Base-by-base conservation (phyloP, 2,797 vertebrate genomes). In the Halcyon chelicuti region DNA sequence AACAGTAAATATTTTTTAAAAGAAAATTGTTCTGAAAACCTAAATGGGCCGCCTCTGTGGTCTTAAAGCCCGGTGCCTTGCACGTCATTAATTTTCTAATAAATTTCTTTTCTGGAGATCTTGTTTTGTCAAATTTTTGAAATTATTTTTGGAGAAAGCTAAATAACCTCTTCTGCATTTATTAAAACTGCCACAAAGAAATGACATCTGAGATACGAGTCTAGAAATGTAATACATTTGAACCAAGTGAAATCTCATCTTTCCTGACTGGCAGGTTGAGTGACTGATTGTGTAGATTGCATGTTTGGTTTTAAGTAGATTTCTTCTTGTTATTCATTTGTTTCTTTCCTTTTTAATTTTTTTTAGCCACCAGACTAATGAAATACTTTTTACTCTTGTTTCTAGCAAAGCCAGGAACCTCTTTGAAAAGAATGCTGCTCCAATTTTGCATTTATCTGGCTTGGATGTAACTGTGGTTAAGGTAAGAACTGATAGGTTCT, bases 371-470 rank as follows among this genome's bases (percentile, higher is more conserved):
- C 57, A 35, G 28, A 35, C 17, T 93, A 62, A 89, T 88, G 47
- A 93, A 96, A 68, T 61, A 42, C 15, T 68, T 58, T 70, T 94
- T 52, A 25, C 42, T 81, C 37, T 28, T 74, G 70, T 86, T 67
- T 83, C 15, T 97, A 99, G 99, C 71, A 99, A 99, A 98, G 99
- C 99, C 88, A 99, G 98, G 96, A 99, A 86, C 55, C 98, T 99
- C 60, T 99, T 99, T 98, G 99, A 99, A 97, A 99, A 99, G 98
- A 99, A 99, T 74, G 99, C 99, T 67, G 99, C 99, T 71, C 99
- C 99, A 12, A 99, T 99, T 98, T 98, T 99, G 88, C 99, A 99
- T 93, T 98, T 99, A 82, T 99, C 99, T 94, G 99, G 99, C 66
- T 97, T 99, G 94, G 99, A 99, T 86, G 96, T 99, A 82, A 99